These are phyloP conservation scores for Triops cancriformis DNA, from an alignment of 1,140 invertebrate species.

Conservation along the genomic window DNA sequence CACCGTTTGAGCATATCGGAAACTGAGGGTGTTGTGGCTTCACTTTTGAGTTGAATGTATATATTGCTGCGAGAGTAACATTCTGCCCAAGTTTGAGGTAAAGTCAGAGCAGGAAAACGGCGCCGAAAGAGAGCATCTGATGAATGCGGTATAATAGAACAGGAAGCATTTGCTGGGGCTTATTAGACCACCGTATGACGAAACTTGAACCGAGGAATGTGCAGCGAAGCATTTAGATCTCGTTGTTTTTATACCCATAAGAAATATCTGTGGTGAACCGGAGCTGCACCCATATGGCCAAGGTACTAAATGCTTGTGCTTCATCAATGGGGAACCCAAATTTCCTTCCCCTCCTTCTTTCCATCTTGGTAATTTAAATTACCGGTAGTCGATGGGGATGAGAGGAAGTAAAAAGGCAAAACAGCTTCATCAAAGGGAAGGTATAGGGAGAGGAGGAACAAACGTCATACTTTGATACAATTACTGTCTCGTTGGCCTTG, in stretches of 20 bases:
- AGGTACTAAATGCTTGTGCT: not conserved
- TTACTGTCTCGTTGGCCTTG: slow-evolving; percentile 8
- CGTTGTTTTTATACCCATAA: not conserved
- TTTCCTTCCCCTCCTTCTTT: not conserved
- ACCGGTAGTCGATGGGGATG: not conserved
- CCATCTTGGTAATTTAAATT: not conserved
- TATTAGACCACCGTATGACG: not conserved
- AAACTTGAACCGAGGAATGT: not conserved
- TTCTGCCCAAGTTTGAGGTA: no score
- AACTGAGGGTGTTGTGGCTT: not conserved
- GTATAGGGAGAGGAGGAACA: not conserved
- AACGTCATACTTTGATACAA: not conserved
- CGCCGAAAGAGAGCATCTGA: no score
- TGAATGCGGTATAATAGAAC: no score
- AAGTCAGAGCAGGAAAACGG: no score
- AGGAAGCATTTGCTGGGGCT: not conserved
- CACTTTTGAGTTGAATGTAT: not conserved
- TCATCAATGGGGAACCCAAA: not conserved
- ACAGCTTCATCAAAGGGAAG: not conserved
- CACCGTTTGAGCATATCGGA: not conserved
- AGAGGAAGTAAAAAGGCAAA: not conserved
- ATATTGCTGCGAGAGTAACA: no score
- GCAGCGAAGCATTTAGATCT: no score
- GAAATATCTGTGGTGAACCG: not conserved
- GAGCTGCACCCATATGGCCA: not conserved